Percentiles rank a stretch among this genome's conserved stretches.
Evolutionary conservation across 1,140 invertebrate genomes (phyloP).

Genomic region (Papilio glaucus): DNA sequence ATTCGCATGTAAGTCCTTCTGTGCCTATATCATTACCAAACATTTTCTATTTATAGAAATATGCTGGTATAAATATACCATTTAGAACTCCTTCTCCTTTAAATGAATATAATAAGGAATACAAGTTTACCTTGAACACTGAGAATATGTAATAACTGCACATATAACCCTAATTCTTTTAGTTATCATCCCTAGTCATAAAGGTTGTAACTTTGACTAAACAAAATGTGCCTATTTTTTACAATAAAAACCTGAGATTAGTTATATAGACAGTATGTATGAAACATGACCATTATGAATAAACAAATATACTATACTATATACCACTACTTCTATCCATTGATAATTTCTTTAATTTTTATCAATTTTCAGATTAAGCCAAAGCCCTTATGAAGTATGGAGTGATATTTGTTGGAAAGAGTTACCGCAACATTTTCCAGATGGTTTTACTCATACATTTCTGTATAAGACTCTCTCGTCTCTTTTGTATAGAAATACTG

Average conservation of each 20-base stretch:
- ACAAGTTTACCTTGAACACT: no score
- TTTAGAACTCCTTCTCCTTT: neutral
- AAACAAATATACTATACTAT: neutral
- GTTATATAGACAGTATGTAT: no score
- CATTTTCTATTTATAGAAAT: constrained; percentile 1
- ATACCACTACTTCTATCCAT: constrained; percentile 4
- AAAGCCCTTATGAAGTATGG: constrained; percentile 62
- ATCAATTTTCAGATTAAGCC: constrained; percentile 55
- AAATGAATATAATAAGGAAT: no score
- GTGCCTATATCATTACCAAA: neutral
- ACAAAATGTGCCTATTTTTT: no score
- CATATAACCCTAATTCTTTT: no score
- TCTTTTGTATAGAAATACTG: constrained; percentile 40
- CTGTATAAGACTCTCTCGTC: constrained; percentile 47
- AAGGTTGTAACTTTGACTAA: no score
- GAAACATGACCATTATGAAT: no score
- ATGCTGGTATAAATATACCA: neutral
- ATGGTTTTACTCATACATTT: constrained; percentile 62
- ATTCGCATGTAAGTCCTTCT: constrained; percentile 58
- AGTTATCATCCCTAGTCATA: no score
- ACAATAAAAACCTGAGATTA: no score
- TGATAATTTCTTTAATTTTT: constrained; percentile 29
- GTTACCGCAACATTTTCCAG: constrained; percentile 56
- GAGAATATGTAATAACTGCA: no score
- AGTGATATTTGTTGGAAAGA: constrained; percentile 71